Base-by-base conservation (phyloP, 2,888 invertebrate genomes). In the Scaptomyza cyrtandrae region DNA sequence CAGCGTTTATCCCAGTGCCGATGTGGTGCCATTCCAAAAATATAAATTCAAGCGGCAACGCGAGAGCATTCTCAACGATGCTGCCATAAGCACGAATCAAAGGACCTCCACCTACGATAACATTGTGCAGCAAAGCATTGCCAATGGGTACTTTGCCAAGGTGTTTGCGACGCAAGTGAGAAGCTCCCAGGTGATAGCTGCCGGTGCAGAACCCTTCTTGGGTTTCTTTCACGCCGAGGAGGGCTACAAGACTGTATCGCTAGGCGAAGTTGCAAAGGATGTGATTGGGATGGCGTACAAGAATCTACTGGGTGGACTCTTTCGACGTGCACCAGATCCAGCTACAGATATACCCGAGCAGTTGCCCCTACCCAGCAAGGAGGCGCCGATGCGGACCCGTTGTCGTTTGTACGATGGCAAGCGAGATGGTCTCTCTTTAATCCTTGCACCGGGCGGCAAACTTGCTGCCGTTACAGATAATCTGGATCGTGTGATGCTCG, bases 191-290 rank as follows among this genome's bases (percentile, higher is more conserved):
- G 95, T 97, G 39, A 91, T 97, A 44, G 95, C 95, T 10, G 95
- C 95, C 9, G 98, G 98, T 0, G 94, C 94, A 6, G 95, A 95
- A 66, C 98, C 98, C 0, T 98, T 95, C 92, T 91, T 97, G 64
- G 97, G 97, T 1, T 98, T 97, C 92, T 98, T 97, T 92, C 96
- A 96, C 92, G 97, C 97, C 6, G 93, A 97, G 57, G 98, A 98
- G 93, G 98, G 98, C 24, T 95, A 95, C 57, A 93, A 95, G 16
- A 96, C 96, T 33, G 96, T 97, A 0, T 94, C 96, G 13, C 93
- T 98, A 13, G 95, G 97, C 54, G 98, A 98, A 90, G 97, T 98
- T n/a, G 98, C 98, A 0, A 95, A 96, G 90, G 98, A 97, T 57
- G 96, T 98, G 53, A 76, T 91, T 27, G 91, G 91, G 0, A 73